These are phyloP conservation scores for Papilio aristodemus DNA, from an alignment of 1,140 invertebrate species.

Conservation along the genomic window DNA sequence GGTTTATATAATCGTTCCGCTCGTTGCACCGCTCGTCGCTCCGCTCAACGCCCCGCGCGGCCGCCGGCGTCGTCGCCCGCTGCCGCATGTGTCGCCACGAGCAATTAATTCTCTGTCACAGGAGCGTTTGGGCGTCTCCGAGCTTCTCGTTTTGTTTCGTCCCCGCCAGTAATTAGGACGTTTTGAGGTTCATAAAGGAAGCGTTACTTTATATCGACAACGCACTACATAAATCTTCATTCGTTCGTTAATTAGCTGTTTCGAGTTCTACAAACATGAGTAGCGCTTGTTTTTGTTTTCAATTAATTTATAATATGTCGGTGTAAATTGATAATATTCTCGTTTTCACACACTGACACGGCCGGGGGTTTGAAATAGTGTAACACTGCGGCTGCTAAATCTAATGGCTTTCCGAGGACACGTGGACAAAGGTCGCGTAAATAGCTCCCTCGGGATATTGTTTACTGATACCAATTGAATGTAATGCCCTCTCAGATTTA, in stretches of 20 bases:
- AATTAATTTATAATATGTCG: constrained; percentile 27
- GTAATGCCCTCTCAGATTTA: constrained; percentile 51
- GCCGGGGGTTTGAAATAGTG: background rate
- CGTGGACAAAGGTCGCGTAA: constrained; percentile 30
- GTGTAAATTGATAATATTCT: constrained; percentile 18
- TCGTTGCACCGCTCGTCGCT: constrained; percentile 36
- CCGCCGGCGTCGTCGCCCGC: constrained; percentile 40
- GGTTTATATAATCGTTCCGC: constrained; percentile 12
- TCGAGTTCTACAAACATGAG: constrained; percentile 37
- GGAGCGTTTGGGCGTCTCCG: constrained; percentile 76
- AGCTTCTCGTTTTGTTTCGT: constrained; percentile 74
- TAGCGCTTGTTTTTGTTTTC: constrained; percentile 24
- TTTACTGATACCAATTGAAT: constrained; percentile 76
- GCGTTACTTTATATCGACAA: constrained; percentile 79
- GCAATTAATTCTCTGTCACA: constrained; percentile 80
- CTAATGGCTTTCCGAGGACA: constrained; percentile 6
- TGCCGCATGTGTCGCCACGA: constrained; percentile 73
- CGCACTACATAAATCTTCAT: constrained; percentile 77
- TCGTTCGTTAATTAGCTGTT: constrained; percentile 72
- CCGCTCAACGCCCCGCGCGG: constrained; percentile 39
- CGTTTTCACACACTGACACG: background rate
- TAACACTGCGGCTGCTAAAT: background rate
- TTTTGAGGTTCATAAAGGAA: constrained; percentile 80
- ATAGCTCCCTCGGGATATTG: constrained; percentile 60
- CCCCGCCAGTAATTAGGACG: constrained; percentile 76